These are phyloP conservation scores for Hedya salicella DNA, from an alignment of 2,888 invertebrate genomes.

Conservation along the genomic window DNA sequence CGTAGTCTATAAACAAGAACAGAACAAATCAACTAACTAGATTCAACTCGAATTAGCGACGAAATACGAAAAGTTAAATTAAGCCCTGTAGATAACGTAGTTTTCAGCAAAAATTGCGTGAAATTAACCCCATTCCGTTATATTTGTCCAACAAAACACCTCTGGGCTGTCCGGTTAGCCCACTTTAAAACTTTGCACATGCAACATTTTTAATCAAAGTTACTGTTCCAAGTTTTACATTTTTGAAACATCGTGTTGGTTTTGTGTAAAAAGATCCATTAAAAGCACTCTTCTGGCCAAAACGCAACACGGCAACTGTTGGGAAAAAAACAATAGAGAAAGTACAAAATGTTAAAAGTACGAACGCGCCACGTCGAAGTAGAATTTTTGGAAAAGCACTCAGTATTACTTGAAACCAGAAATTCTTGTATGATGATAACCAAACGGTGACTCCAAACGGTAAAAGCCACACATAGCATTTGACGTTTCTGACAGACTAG, in stretches of 20 bases:
- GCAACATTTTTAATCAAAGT: slow-evolving; percentile 42
- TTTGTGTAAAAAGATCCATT: slow-evolving; percentile 33
- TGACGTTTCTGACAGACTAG: no score
- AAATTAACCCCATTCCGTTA: slow-evolving; percentile 28
- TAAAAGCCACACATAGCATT: no score
- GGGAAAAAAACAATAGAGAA: slow-evolving; percentile 28
- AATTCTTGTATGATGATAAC: no score
- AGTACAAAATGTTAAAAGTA: slow-evolving; percentile 29
- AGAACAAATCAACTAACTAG: slow-evolving; percentile 17
- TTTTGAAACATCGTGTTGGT: slow-evolving; percentile 32
- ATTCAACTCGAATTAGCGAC: slow-evolving; percentile 21
- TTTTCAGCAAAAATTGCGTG: slow-evolving; percentile 14
- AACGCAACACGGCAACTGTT: slow-evolving; percentile 31
- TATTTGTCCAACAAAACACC: slow-evolving; percentile 29
- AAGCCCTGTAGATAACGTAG: slow-evolving; percentile 20
- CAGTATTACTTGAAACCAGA: no score
- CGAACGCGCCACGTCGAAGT: slow-evolving; percentile 10
- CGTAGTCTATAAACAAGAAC: neutral
- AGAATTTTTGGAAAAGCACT: slow-evolving; percentile 2
- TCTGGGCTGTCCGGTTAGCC: neutral
- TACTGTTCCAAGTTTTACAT: slow-evolving; percentile 36
- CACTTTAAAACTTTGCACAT: slow-evolving; percentile 28
- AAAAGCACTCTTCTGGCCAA: slow-evolving; percentile 34
- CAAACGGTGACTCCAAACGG: no score
- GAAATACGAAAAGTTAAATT: slow-evolving; percentile 29